Conservation (phyloP, 2,888 invertebrate genomes). For the Molorchus minor region DNA sequence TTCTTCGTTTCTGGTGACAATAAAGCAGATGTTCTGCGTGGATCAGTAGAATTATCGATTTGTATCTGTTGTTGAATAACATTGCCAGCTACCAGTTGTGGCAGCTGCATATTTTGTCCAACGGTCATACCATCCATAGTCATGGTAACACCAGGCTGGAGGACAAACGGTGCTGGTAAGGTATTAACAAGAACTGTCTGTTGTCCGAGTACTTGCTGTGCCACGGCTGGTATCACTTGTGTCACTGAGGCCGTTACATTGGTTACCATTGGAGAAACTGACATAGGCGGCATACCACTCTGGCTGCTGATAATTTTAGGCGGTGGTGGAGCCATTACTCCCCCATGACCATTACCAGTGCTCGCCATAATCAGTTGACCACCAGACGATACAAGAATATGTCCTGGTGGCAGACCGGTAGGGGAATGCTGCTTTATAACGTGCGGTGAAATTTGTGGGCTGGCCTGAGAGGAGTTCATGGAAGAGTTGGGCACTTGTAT, state of each 20-base stretch:
- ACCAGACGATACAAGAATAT: conserved; percentile 79
- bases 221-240: conserved; percentile 72
- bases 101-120: conserved; percentile 74
- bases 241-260: conserved; percentile 73
- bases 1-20: conserved; percentile 76
- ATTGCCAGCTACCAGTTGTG: conserved; percentile 74
- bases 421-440: conserved; percentile 65
- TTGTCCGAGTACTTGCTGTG: conserved; percentile 75
- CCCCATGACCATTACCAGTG: conserved; percentile 63
- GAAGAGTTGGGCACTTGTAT: conserved; percentile 68
- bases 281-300: conserved; percentile 67
- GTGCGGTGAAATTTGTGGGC: conserved; percentile 58
- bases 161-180: conserved; percentile 78
- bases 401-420: conserved; percentile 68
- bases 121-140: conserved; percentile 71
- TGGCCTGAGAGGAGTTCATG: conserved; percentile 51
- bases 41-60: conserved; percentile 69
- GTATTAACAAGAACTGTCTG: conserved; percentile 85
- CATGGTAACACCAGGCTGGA: conserved; percentile 79
- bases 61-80: conserved; percentile 68
- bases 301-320: conserved; percentile 44
- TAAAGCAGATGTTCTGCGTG: conserved; percentile 60
- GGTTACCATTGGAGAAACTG: conserved; percentile 70
- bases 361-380: conserved; percentile 77
- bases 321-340: conserved; percentile 73